Base-by-base conservation (phyloP, 2,113 vertebrate genomes). In the Meles meles region DNA sequence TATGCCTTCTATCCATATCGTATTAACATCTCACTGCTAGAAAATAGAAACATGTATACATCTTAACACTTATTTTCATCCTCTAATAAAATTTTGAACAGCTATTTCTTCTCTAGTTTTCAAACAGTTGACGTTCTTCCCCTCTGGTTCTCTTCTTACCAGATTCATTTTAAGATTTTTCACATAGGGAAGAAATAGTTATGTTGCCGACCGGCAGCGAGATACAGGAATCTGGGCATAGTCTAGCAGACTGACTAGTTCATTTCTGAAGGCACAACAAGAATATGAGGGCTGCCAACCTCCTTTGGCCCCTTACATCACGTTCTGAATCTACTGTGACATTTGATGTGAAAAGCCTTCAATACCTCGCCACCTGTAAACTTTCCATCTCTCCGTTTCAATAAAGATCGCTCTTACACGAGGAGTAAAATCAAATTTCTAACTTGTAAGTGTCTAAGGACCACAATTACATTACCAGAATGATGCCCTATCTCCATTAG, bases 401-500 rank as follows among this genome's bases (percentile, higher is more conserved):
- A 47, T 86, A 88, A 96, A 90, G 39, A 93, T 10, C 88, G 76
- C 63, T 96, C 92, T 94, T 57, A 61, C 3, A 74, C 7, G n/a
- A 90, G 72, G 34, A 95, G 6, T 44, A 76, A 93, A 96, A 94
- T 96, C 71, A 93, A 55, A 93, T 49, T 95, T 91, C 52, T 63
- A 72, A 87, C 39, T 85, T 84, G 37, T 57, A 71, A 82, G 17
- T 88, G 65, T 96, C 72, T 81, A 65, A 97, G 85, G 79, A 97
- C 44, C 93, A 71, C 77, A 97, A 96, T 59, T 69, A 29, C 65
- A 90, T 76, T 52, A 94, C 63, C 69, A 97, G 74, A 96, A 97
- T 86, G 69, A 96, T 80, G 27, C 3, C 3, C 83, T 44, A 65
- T 93, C 61, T 96, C 44, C 77, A 98, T 93, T 94, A 96, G 55